Percentiles rank a stretch among this genome's conserved stretches.
These are phyloP conservation scores for Apis mellifera DNA, from an alignment of 1,140 invertebrate species.

Conservation along the genomic window Amel_HAv3.1 CM009940.2:2560501-2561000, in stretches of 20 bases:
- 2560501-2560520: neutral
- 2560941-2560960: too few species aligned
- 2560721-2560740: conserved; percentile 11
- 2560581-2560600: conserved; percentile 99
- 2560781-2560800: neutral
- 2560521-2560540: neutral
- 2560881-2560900: too few species aligned
- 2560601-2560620: conserved; percentile 99
- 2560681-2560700: conserved; percentile 98
- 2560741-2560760: conserved; percentile 15
- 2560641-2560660: conserved; percentile 98
- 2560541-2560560: neutral
- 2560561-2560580: conserved; percentile 97
- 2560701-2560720: conserved; percentile 86
- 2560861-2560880: too few species aligned
- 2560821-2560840: too few species aligned
- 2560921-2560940: too few species aligned
- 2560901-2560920: too few species aligned
- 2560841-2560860: neutral
- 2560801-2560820: neutral
- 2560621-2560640: conserved; percentile 97
- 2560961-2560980: too few species aligned
- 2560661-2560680: conserved; percentile 99
- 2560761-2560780: neutral
- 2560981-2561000: too few species aligned